A percentile compares a stretch with the other conserved stretches of the same genome.
These are phyloP conservation scores for Prionailurus viverrinus DNA, from an alignment of 2,113 vertebrate species.

Conservation along the genomic window DNA sequence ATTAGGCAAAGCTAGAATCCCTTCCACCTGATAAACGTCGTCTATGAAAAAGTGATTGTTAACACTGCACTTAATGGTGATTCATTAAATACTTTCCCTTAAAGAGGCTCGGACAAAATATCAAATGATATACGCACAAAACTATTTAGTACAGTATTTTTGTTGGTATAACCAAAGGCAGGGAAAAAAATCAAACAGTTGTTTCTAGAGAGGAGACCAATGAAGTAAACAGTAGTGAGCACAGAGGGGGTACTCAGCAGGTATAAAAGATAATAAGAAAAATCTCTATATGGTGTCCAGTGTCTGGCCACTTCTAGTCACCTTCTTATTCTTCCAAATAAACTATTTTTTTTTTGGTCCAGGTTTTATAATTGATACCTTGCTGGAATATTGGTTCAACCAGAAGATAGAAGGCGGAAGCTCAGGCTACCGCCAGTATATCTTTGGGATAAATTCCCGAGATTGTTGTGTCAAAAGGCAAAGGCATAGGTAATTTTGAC, in stretches of 20 bases:
- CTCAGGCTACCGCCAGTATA: background rate
- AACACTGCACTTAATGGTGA: background rate
- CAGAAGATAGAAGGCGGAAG: too few species aligned
- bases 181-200: background rate
- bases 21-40: background rate
- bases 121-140: background rate
- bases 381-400: background rate
- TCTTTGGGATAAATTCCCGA: too few species aligned
- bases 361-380: background rate
- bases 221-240: background rate
- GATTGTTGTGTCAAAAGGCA: background rate
- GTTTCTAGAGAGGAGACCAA: background rate
- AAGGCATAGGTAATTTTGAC: background rate
- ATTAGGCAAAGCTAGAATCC: background rate
- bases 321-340: background rate
- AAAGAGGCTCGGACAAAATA: background rate
- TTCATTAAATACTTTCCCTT: background rate
- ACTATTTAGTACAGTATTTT: background rate
- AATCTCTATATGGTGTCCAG: fast-evolving
- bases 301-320: background rate
- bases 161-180: background rate
- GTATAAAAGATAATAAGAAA: background rate
- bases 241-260: background rate
- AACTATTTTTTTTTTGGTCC: background rate
- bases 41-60: background rate